Conservation (phyloP, 2,113 vertebrate genomes). For the Aplodontia rufa region DNA sequence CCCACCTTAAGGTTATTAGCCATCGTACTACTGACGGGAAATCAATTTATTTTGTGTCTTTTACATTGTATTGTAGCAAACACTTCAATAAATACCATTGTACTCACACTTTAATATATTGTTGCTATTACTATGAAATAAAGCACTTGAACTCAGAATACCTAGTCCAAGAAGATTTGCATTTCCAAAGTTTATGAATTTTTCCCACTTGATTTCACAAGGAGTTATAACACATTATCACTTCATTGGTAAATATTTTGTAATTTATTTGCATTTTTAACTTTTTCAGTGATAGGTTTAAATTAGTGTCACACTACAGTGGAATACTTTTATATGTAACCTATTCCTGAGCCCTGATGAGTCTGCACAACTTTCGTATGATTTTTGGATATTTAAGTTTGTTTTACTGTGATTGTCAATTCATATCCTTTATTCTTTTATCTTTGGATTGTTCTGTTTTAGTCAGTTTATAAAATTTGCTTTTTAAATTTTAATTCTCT, state of each 20-base stretch:
- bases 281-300: neutral
- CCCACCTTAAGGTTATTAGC: neutral
- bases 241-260: neutral
- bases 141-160: neutral
- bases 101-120: neutral
- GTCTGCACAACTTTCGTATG: neutral
- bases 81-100: neutral
- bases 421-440: neutral
- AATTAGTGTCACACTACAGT: neutral
- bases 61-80: neutral
- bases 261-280: neutral
- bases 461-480: neutral
- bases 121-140: neutral
- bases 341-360: neutral
- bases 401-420: neutral
- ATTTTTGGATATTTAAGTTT: neutral
- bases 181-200: neutral
- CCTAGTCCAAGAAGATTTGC: neutral
- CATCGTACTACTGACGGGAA: neutral
- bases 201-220: neutral
- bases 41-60: conserved; percentile 1
- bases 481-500: neutral
- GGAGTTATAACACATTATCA: neutral
- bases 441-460: neutral
- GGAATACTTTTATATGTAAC: neutral